A percentile compares a stretch with the other conserved stretches of the same genome.
Conservation (phyloP, 2,113 vertebrate species). For the Mystacornis crossleyi region DNA sequence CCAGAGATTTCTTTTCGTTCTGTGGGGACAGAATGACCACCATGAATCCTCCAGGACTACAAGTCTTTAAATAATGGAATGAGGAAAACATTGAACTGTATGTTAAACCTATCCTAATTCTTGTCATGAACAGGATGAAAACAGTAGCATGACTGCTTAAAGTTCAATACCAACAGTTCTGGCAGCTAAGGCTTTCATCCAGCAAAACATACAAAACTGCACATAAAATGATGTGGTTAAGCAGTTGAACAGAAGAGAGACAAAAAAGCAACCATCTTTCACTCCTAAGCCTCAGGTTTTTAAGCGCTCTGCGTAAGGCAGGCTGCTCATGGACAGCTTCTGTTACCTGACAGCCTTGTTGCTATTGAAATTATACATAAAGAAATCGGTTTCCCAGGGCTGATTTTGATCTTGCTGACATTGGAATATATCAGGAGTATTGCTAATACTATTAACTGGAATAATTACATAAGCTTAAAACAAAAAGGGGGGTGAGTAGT, state of each 20-base stretch:
- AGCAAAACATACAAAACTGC: background rate
- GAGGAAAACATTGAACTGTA: background rate
- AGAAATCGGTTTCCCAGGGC: background rate
- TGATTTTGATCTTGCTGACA: conserved; percentile 15
- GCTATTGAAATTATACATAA: background rate
- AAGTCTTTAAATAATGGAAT: background rate
- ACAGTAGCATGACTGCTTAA: background rate
- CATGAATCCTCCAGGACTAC: background rate
- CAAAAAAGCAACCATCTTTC: background rate
- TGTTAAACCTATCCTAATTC: background rate
- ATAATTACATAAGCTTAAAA: background rate
- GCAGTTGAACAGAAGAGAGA: background rate
- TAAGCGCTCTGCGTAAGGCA: background rate
- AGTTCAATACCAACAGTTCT: background rate
- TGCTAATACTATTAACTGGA: background rate
- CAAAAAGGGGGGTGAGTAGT: background rate
- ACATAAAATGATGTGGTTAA: background rate
- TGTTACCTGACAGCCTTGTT: background rate
- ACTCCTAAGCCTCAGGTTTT: background rate
- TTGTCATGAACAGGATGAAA: background rate
- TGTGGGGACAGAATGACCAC: background rate
- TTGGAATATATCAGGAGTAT: background rate
- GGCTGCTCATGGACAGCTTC: background rate
- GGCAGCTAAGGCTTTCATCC: background rate
- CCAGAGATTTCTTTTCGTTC: background rate